A percentile compares a stretch with the other conserved stretches of the same genome.
phyloP scores from a whole-genome alignment of 2,888 invertebrate genomes.

The Microplitis deprimator region DNA sequence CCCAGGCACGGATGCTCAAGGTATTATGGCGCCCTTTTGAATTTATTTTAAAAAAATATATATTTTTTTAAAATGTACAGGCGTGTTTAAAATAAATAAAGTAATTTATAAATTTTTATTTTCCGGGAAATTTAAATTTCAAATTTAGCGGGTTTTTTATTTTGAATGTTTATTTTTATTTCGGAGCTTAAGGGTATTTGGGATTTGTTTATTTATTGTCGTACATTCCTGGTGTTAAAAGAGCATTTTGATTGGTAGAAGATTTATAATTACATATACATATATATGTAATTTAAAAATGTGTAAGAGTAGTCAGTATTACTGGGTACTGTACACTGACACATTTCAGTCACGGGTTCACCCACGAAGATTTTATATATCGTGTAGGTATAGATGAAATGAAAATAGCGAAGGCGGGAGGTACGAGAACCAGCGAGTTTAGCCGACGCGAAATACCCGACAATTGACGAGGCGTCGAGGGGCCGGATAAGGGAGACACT shows the following conservation, averaged over 20 bases:
- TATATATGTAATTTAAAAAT: background rate
- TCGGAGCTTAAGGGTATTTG: background rate
- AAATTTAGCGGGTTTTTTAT: background rate
- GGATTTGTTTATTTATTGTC: background rate
- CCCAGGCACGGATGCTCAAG: constrained; percentile 35
- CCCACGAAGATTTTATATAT: constrained; percentile 40
- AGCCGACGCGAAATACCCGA: constrained; percentile 65
- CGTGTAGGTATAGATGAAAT: background rate
- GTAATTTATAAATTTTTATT: too few species aligned
- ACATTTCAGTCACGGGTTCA: constrained; percentile 46
- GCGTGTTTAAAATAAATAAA: too few species aligned
- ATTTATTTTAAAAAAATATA: background rate
- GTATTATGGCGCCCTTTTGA: constrained; percentile 23
- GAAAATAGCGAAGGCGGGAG: constrained; percentile 41
- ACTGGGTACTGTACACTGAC: constrained; percentile 3
- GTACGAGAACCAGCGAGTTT: constrained; percentile 59
- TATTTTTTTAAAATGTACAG: background rate
- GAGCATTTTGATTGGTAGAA: background rate
- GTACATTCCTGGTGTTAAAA: background rate
- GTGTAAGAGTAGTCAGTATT: background rate
- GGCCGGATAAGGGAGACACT: constrained; percentile 54
- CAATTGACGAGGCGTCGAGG: constrained; percentile 62
- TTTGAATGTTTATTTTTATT: background rate
- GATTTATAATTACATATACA: background rate
- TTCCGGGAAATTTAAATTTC: background rate